A percentile compares a stretch with the other conserved stretches of the same genome.
phyloP scores from a whole-genome alignment of 23 tunicate genomes.

The Ciona savignyi region DNA sequence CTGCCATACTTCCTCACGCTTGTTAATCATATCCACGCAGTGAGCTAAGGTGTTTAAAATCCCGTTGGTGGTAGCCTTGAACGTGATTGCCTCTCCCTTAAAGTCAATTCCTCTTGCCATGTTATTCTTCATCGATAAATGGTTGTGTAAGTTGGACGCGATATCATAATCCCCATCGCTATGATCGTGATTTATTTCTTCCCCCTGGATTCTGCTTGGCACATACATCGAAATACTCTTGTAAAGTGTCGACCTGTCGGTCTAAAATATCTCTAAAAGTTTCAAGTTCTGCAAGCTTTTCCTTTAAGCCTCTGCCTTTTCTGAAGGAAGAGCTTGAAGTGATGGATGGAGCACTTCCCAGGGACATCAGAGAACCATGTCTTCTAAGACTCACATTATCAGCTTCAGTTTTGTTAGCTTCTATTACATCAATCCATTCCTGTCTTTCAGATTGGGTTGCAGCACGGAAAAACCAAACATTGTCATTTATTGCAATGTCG shows the following conservation, averaged over 20 bases:
- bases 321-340: slow-evolving; percentile 64
- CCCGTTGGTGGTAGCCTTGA: slow-evolving; percentile 88
- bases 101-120: slow-evolving; percentile 53
- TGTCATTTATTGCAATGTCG: slow-evolving; percentile 87
- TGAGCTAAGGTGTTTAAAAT: slow-evolving; percentile 55
- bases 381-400: slow-evolving; percentile 43
- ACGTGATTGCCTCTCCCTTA: slow-evolving; percentile 88
- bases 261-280: slow-evolving; percentile 74
- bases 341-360: slow-evolving; percentile 66
- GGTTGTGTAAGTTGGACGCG: neutral
- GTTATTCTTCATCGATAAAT: neutral
- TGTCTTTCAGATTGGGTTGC: slow-evolving; percentile 62
- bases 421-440: slow-evolving; percentile 84
- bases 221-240: slow-evolving; percentile 60
- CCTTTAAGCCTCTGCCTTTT: slow-evolving; percentile 43
- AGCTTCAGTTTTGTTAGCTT: slow-evolving; percentile 55
- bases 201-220: slow-evolving; percentile 26
- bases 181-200: slow-evolving; percentile 22
- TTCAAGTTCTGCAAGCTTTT: slow-evolving; percentile 76
- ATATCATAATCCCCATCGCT: slow-evolving; percentile 21
- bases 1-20: slow-evolving; percentile 47
- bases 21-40: slow-evolving; percentile 76
- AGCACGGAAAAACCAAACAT: slow-evolving; percentile 78
- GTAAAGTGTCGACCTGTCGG: slow-evolving; percentile 70
- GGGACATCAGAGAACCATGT: slow-evolving; percentile 79